Evolutionary conservation across 2,888 invertebrate species (phyloP).

Genomic region (Acleris emargana): DNA sequence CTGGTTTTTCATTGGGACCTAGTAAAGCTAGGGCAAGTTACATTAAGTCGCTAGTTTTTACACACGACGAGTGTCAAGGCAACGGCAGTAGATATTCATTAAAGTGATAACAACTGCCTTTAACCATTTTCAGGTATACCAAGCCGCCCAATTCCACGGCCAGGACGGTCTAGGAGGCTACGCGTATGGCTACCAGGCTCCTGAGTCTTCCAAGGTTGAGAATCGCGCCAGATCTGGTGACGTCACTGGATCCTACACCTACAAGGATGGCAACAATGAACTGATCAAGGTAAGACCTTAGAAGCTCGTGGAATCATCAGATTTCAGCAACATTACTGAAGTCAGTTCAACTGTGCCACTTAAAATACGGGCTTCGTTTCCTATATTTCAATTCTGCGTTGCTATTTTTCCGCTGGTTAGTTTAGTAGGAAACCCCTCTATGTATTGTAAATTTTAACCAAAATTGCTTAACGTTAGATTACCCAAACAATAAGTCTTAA

Average conservation of each 20-base stretch:
- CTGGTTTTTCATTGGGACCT: no score
- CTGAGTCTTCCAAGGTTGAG: slow-evolving; percentile 89
- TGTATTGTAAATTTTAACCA: no score
- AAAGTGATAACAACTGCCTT: no score
- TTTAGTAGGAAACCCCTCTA: no score
- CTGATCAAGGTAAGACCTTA: slow-evolving; percentile 81
- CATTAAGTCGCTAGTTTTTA: no score
- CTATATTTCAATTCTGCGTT: no score
- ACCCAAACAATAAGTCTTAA: no score
- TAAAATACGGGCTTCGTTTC: neutral
- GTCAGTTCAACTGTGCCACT: neutral
- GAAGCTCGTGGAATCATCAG: neutral
- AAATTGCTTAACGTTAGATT: no score
- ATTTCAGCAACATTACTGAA: neutral
- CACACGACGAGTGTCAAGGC: no score
- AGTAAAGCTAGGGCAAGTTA: no score
- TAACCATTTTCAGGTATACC: slow-evolving; percentile 77
- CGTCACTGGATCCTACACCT: slow-evolving; percentile 88
- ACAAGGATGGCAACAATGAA: slow-evolving; percentile 82
- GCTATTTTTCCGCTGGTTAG: no score
- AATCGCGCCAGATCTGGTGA: slow-evolving; percentile 86
- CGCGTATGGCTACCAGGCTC: slow-evolving; percentile 88
- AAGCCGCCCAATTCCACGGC: slow-evolving; percentile 88
- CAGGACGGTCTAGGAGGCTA: slow-evolving; percentile 89
- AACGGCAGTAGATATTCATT: no score